phyloP scores from a whole-genome alignment of 2,888 invertebrate genomes.

The Lysandra bellargus region DNA sequence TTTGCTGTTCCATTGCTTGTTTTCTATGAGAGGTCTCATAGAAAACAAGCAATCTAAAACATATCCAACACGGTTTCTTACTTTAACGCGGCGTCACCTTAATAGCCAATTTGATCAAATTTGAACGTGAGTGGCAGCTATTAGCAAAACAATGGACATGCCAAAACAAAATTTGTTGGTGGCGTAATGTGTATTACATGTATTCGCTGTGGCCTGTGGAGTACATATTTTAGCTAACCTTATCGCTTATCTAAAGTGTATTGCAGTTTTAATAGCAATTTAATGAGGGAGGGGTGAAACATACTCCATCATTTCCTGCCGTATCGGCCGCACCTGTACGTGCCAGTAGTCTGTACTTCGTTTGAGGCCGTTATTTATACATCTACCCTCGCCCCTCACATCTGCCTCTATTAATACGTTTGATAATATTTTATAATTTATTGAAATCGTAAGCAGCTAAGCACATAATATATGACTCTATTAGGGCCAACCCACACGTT shows the following conservation, averaged over 20 bases:
- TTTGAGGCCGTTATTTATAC: conserved; percentile 22
- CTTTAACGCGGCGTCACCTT: no score
- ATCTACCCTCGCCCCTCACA: conserved; percentile 21
- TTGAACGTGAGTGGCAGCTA: not conserved
- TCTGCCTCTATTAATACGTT: not conserved
- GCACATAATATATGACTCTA: not conserved
- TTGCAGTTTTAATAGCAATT: conserved; percentile 1
- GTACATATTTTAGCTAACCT: not conserved
- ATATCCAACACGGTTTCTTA: no score
- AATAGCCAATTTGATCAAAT: not conserved
- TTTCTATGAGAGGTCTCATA: no score
- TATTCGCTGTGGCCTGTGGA: not conserved
- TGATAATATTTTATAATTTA: not conserved
- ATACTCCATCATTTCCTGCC: conserved; percentile 20
- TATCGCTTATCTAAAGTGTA: not conserved
- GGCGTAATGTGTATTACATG: not conserved
- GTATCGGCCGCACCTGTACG: conserved; percentile 27
- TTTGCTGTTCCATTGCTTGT: no score
- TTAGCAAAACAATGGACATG: not conserved
- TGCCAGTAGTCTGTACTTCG: conserved; percentile 21
- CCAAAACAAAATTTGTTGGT: not conserved
- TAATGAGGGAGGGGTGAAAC: conserved; percentile 16
- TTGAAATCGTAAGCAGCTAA: not conserved
- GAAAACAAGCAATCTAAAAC: no score
- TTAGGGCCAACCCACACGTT: not conserved